phyloP scores from a whole-genome alignment of 1,140 invertebrate genomes.

The Drosophila grimshawi region DNA sequence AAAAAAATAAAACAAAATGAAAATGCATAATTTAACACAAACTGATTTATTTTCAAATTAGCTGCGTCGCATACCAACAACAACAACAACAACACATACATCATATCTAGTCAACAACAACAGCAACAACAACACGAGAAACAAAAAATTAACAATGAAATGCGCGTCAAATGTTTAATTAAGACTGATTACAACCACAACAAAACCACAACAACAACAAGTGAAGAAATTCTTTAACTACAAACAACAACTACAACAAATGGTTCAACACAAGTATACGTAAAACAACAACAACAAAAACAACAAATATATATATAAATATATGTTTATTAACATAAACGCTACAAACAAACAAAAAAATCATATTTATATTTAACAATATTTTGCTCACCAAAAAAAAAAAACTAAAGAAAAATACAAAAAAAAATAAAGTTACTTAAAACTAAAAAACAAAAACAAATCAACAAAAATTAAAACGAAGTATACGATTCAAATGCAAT shows the following conservation, averaged over 20 bases:
- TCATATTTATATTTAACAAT: slow-evolving; percentile 63
- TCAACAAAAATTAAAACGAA: slow-evolving; percentile 71
- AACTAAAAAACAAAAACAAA: slow-evolving; percentile 43
- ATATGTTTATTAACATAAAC: slow-evolving; percentile 71
- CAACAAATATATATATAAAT: slow-evolving; percentile 54
- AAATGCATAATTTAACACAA: slow-evolving; percentile 30
- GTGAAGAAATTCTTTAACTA: slow-evolving; percentile 22
- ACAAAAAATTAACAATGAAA: slow-evolving; percentile 45
- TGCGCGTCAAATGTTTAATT: slow-evolving; percentile 61
- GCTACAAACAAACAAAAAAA: slow-evolving; percentile 52
- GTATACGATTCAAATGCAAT: slow-evolving; percentile 84
- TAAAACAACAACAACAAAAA: slow-evolving; percentile 64
- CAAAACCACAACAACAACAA: slow-evolving; percentile 44
- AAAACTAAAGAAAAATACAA: slow-evolving; percentile 44
- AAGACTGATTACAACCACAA: slow-evolving; percentile 69
- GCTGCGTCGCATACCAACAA: slow-evolving; percentile 10
- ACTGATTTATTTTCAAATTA: slow-evolving; percentile 21
- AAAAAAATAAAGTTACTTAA: slow-evolving; percentile 53
- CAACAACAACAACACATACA: slow-evolving; percentile 37
- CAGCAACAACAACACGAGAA: slow-evolving; percentile 24
- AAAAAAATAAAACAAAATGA: slow-evolving; percentile 21
- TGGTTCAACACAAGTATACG: slow-evolving; percentile 84
- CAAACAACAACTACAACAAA: slow-evolving; percentile 63
- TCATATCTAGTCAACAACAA: slow-evolving; percentile 49
- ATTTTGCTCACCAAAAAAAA: slow-evolving; percentile 71